Base-by-base conservation (phyloP, 2,797 vertebrate genomes). In the Protosalanx chinensis region DNA sequence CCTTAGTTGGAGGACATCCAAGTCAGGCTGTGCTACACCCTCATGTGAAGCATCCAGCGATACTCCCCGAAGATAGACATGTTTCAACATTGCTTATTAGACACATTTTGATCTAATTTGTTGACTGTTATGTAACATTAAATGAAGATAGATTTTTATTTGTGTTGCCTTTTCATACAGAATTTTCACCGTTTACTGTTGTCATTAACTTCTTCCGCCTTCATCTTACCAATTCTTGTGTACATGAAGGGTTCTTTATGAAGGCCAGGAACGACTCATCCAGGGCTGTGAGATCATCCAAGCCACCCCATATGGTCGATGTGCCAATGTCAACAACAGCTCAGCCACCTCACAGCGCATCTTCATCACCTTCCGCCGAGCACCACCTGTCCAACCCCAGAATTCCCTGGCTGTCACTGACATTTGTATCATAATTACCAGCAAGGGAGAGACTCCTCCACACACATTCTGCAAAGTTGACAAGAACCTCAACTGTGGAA, bases 321-420 rank as follows among this genome's bases (percentile, higher is more conserved):
- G 98, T 7, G 98, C 97, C 63, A 99, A 99, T n/a, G 95, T 99
- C 75, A 99, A 99, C 91, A 99, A 99, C 88, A 98, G 97, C 90
- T 98, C 96, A 0, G 89, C 95, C 57, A 94, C 88, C 32, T 97
- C 97, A 0, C 96, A 97, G 58, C 94, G 96, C 79, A 99, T 99
- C 89, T 98, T 99, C 86, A 94, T 99, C 89, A 99, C 96, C 0
- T 92, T 93, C 27, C 94, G 97, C 27, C 91, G 98, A 1, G 95
- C 96, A 30, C 86, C 91, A 3, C 86, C 84, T 0, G 81, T 95
- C 77, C 94, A 94, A 69, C 93, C 95, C 20, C 97, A 98, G 74
- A 98, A 98, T 75, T 96, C 97, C 0, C 88, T 99, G 86, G 96
- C 95, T 0, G 98, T 99, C 74, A 99, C 96, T 0, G 98, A 99